Evolutionary conservation across 2,113 vertebrate genomes (phyloP).

Genomic region (Ceyx melanurus): DNA sequence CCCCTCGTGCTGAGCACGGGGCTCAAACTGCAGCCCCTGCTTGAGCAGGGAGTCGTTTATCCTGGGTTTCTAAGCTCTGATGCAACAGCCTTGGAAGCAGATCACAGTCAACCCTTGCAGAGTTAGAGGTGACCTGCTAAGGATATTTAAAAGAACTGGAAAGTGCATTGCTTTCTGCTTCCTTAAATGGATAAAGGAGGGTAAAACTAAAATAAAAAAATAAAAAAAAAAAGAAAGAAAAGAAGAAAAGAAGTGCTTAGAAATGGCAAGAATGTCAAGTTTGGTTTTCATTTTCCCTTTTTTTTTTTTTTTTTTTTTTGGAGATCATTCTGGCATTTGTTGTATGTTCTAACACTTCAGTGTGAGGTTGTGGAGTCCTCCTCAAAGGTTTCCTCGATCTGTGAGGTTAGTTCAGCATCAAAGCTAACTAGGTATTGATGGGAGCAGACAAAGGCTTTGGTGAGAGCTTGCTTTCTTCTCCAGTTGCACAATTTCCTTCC

Average conservation of each 20-base stretch:
- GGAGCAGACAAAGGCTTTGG: background rate
- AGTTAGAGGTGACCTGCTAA: background rate
- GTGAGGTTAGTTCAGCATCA: slow-evolving; percentile 21
- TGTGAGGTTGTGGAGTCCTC: slow-evolving; percentile 7
- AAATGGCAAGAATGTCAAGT: slow-evolving; percentile 19
- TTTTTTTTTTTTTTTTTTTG: background rate
- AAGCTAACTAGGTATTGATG: slow-evolving; percentile 29
- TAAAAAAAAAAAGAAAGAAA: background rate
- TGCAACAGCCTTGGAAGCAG: background rate
- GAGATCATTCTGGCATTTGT: slow-evolving; percentile 11
- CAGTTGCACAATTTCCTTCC: background rate
- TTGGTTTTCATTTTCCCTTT: slow-evolving; percentile 21
- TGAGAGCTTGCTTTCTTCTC: background rate
- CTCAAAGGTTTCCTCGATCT: slow-evolving; percentile 29
- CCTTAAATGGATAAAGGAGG: slow-evolving; percentile 27
- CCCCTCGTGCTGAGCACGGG: background rate
- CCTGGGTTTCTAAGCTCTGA: background rate
- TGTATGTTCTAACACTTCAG: slow-evolving; percentile 19
- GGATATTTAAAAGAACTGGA: slow-evolving; percentile 23
- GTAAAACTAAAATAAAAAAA: background rate
- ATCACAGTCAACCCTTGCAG: background rate
- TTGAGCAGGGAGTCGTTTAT: background rate
- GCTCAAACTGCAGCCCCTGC: background rate
- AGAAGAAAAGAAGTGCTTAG: background rate
- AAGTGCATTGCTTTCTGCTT: slow-evolving; percentile 15